Conservation (phyloP, 1,140 invertebrate species). For the Drosophila biarmipes region DNA sequence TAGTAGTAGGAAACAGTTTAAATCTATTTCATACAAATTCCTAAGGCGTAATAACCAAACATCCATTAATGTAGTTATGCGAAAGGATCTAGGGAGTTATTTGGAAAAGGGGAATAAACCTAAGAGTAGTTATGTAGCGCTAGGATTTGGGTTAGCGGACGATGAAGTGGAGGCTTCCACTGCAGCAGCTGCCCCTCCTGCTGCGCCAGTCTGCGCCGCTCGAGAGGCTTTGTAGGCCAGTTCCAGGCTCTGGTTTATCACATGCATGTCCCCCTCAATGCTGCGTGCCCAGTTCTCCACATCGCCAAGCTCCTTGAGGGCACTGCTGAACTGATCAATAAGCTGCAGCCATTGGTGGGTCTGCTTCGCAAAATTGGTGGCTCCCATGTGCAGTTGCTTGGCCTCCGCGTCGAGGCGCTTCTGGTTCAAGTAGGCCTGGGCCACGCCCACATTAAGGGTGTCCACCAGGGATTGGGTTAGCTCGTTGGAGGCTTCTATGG, state of each 20-base stretch:
- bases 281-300: slow-evolving; percentile 99
- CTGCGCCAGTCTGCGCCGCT: slow-evolving; percentile 52
- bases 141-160: slow-evolving; percentile 6
- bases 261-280: slow-evolving; percentile 98
- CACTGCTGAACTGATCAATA: slow-evolving; percentile 97
- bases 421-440: slow-evolving; percentile 99
- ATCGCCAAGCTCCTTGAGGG: slow-evolving; percentile 98
- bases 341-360: slow-evolving; percentile 97
- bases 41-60: neutral
- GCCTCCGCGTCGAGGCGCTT: slow-evolving; percentile 98
- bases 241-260: slow-evolving; percentile 96
- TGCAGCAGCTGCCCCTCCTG: slow-evolving; percentile 10
- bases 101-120: neutral
- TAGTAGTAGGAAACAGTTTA: neutral
- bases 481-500: slow-evolving; percentile 94
- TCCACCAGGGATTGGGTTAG: slow-evolving; percentile 97
- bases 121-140: neutral
- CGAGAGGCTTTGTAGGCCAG: slow-evolving; percentile 95
- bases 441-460: slow-evolving; percentile 98
- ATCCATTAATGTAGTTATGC: neutral
- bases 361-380: slow-evolving; percentile 97
- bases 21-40: neutral
- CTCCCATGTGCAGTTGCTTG: slow-evolving; percentile 97
- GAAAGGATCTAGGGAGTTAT: neutral
- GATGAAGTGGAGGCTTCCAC: slow-evolving; percentile 13